These are phyloP conservation scores for Crepidodera aurea DNA, from an alignment of 2,888 invertebrate species.

Conservation along the genomic window DNA sequence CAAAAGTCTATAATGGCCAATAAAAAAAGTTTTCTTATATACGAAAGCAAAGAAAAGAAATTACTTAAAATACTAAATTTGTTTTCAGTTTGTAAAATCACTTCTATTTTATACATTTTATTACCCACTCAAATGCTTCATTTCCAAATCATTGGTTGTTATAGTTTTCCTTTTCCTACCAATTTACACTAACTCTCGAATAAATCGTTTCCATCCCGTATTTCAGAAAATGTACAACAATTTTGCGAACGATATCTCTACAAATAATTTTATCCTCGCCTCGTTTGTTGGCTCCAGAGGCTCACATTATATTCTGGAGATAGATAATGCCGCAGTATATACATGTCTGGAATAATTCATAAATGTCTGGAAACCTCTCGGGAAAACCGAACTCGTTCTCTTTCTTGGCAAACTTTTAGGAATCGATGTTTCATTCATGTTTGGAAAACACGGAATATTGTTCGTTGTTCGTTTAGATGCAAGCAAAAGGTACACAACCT, in stretches of 20 bases:
- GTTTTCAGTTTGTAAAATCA: too few relatives aligned
- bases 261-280: not conserved
- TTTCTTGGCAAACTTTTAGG: not conserved
- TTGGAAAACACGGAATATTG: not conserved
- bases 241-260: not conserved
- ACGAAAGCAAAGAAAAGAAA: too few relatives aligned
- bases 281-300: not conserved
- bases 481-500: too few relatives aligned
- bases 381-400: not conserved
- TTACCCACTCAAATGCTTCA: too few relatives aligned
- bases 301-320: not conserved
- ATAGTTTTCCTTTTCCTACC: too few relatives aligned
- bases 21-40: too few relatives aligned
- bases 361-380: conserved; percentile 5
- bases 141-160: too few relatives aligned
- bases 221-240: not conserved
- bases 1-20: too few relatives aligned
- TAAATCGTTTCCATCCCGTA: too few relatives aligned
- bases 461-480: too few relatives aligned
- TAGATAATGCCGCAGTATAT: not conserved
- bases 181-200: not conserved
- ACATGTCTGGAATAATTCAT: conserved; percentile 11
- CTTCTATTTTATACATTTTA: too few relatives aligned
- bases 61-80: too few relatives aligned
- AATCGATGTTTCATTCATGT: conserved; percentile 3